Percentiles rank a stretch among this genome's conserved stretches.
These are phyloP conservation scores for Lateolabrax maculatus DNA, from an alignment of 2,797 vertebrate species.

Conservation along the genomic window DNA sequence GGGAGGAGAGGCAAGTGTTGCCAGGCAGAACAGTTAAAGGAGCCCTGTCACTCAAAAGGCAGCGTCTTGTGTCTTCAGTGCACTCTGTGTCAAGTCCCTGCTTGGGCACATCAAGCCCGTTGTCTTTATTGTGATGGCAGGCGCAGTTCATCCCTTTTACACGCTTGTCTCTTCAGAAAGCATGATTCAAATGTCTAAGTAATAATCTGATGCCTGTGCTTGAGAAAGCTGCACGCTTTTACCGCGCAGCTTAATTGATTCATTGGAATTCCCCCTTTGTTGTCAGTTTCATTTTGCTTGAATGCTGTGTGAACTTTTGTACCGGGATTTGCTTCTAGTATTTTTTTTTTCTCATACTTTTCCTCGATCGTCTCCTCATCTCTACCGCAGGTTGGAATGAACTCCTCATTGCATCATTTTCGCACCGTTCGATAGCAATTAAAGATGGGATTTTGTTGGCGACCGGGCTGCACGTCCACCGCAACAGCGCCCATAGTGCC, in stretches of 20 bases:
- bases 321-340: slow-evolving; percentile 46
- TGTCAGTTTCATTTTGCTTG: slow-evolving; percentile 74
- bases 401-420: slow-evolving; percentile 98
- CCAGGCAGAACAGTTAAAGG: slow-evolving; percentile 88
- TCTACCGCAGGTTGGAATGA: slow-evolving; percentile 94
- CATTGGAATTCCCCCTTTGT: slow-evolving; percentile 72
- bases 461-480: slow-evolving; percentile 96
- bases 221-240: slow-evolving; percentile 66
- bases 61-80: slow-evolving; percentile 58
- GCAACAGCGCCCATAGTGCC: slow-evolving; percentile 97
- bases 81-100: slow-evolving; percentile 66
- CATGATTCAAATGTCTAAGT: slow-evolving; percentile 72
- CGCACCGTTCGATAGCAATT: slow-evolving; percentile 96
- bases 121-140: slow-evolving; percentile 79
- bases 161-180: slow-evolving; percentile 80
- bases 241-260: slow-evolving; percentile 72
- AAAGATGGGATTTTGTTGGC: slow-evolving; percentile 97
- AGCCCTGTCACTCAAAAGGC: slow-evolving; percentile 78
- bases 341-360: slow-evolving; percentile 36
- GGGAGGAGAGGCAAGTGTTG: slow-evolving; percentile 81
- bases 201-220: slow-evolving; percentile 71
- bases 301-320: slow-evolving; percentile 76
- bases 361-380: slow-evolving; percentile 29
- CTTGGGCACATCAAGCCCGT: slow-evolving; percentile 76
- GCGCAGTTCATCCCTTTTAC: slow-evolving; percentile 80